These are phyloP conservation scores for Clitarchus hookeri DNA, from an alignment of 2,888 invertebrate species.

Conservation along the genomic window DNA sequence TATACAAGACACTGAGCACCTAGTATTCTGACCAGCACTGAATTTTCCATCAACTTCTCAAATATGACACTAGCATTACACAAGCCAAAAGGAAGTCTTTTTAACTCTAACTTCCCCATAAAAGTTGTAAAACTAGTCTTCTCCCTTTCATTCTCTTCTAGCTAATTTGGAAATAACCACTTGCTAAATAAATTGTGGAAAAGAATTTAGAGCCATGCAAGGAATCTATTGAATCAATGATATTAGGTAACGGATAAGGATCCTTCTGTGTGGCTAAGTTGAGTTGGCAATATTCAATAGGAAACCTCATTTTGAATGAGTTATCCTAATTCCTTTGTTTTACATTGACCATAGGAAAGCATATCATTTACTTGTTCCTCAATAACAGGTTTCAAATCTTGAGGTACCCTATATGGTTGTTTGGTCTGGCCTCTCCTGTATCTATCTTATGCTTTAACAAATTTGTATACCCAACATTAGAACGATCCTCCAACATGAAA, in stretches of 20 bases:
- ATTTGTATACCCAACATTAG: no score
- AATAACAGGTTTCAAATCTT: no score
- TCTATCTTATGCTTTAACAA: no score
- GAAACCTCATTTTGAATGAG: neutral
- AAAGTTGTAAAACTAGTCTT: neutral
- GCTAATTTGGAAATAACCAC: neutral
- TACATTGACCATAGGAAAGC: neutral
- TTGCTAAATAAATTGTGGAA: neutral
- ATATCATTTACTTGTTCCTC: no score
- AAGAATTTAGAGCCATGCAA: neutral
- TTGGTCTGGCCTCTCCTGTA: no score
- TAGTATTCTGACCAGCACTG: neutral
- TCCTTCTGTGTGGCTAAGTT: neutral
- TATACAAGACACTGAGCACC: neutral
- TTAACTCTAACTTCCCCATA: conserved; percentile 10
- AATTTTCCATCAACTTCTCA: neutral
- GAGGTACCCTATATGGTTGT: no score
- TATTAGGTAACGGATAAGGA: neutral
- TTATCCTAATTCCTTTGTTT: neutral
- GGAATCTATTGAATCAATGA: neutral
- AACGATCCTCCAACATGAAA: no score
- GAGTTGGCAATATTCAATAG: neutral
- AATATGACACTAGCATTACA: neutral
- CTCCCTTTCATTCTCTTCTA: neutral
- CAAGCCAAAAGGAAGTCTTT: conserved; percentile 6